Percentiles rank a stretch among this genome's conserved stretches.
Evolutionary conservation across 2,888 invertebrate species (phyloP).

Genomic region (Nebria brevicollis): DNA sequence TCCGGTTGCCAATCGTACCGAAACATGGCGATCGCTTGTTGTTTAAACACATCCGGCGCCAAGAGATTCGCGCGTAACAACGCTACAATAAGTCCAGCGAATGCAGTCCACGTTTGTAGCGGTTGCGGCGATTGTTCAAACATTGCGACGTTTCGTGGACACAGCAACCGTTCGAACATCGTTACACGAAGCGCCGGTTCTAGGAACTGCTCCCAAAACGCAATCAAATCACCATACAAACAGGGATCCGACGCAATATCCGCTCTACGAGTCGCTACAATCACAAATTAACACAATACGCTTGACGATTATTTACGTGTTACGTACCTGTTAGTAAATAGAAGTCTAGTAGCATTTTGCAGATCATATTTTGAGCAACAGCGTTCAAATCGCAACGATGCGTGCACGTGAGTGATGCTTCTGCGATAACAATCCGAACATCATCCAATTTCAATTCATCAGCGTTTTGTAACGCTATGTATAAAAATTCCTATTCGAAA

Average conservation of each 20-base stretch:
- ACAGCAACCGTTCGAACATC: slow-evolving; percentile 55
- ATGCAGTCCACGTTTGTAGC: slow-evolving; percentile 53
- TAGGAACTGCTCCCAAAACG: slow-evolving; percentile 32
- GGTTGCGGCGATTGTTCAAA: slow-evolving; percentile 51
- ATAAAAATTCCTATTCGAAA: slow-evolving; percentile 22
- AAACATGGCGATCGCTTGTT: slow-evolving; percentile 75
- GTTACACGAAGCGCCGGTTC: slow-evolving; percentile 48
- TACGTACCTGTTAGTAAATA: slow-evolving; percentile 54
- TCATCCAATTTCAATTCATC: slow-evolving; percentile 15
- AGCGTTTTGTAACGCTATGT: slow-evolving; percentile 1
- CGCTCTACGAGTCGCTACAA: slow-evolving; percentile 42
- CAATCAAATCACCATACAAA: slow-evolving; percentile 13
- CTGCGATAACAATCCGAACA: slow-evolving; percentile 6
- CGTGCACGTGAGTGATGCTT: slow-evolving; percentile 17
- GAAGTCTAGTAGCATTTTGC: slow-evolving; percentile 55
- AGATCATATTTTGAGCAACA: slow-evolving; percentile 49
- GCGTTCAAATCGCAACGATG: slow-evolving; percentile 34
- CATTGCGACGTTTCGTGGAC: slow-evolving; percentile 55
- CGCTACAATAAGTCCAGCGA: slow-evolving; percentile 51
- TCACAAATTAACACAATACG: background rate
- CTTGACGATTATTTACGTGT: no score
- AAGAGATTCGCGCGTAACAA: background rate
- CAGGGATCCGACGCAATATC: background rate
- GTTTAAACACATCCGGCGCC: slow-evolving; percentile 69
- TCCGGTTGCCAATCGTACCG: slow-evolving; percentile 70